Conservation (phyloP, 2,113 vertebrate species). For the Nibea albiflora region DNA sequence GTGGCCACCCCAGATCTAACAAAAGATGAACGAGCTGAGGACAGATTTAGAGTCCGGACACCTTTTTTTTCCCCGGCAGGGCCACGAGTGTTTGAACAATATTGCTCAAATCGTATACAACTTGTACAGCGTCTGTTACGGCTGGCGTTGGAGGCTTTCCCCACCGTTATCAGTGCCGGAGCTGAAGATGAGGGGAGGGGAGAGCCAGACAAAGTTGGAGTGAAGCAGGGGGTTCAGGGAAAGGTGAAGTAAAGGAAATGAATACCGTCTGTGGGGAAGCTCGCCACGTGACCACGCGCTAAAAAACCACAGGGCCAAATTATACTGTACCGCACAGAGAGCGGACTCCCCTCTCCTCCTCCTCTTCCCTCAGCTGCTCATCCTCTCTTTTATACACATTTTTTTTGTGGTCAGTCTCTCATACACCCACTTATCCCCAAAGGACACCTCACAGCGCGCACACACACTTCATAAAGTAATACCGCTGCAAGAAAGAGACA, state of each 20-base stretch:
- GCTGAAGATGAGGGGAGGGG: slow-evolving; percentile 18
- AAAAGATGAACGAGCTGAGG: neutral
- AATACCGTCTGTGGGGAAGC: slow-evolving; percentile 79
- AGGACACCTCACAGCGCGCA: slow-evolving; percentile 47
- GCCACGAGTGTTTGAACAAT: neutral
- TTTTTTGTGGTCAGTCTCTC: slow-evolving; percentile 47
- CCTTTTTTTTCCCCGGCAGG: too few relatives aligned
- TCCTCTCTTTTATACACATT: slow-evolving; percentile 23
- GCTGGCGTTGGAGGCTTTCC: neutral
- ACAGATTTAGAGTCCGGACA: neutral
- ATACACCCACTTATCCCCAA: slow-evolving; percentile 40
- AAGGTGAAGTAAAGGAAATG: slow-evolving; percentile 85
- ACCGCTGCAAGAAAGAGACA: slow-evolving; percentile 31
- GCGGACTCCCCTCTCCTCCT: slow-evolving; percentile 26
- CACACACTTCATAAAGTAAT: slow-evolving; percentile 33
- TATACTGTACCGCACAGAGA: slow-evolving; percentile 62
- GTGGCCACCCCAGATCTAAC: neutral
- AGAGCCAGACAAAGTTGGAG: slow-evolving; percentile 53
- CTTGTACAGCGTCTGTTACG: neutral
- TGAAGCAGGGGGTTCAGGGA: slow-evolving; percentile 76
- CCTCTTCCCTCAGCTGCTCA: neutral
- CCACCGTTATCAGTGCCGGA: slow-evolving; percentile 41
- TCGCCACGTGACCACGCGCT: slow-evolving; percentile 72
- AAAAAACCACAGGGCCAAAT: slow-evolving; percentile 76
- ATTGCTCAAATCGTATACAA: neutral